Conservation (phyloP, 1,140 invertebrate species). For the Dreissena rostriformis region DNA sequence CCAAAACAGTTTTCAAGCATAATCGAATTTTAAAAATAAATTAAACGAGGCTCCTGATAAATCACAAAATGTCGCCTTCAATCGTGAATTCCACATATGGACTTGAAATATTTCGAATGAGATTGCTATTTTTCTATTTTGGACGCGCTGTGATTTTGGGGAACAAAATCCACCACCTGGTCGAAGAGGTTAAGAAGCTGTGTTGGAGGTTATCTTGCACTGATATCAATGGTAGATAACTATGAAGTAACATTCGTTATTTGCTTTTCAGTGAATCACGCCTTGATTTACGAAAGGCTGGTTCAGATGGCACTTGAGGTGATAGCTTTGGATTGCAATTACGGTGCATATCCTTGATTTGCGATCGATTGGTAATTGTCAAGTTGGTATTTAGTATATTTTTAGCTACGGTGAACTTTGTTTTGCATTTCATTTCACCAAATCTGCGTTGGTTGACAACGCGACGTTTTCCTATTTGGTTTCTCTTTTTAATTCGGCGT, state of each 20-base stretch:
- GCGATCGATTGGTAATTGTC: too few relatives aligned
- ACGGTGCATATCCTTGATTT: too few relatives aligned
- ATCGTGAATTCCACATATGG: slow-evolving; percentile 44
- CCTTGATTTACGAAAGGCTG: too few relatives aligned
- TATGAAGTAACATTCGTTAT: neutral
- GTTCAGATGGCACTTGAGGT: too few relatives aligned
- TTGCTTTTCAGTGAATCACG: too few relatives aligned
- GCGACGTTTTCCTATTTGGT: too few relatives aligned
- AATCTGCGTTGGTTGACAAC: too few relatives aligned
- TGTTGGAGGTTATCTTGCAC: neutral
- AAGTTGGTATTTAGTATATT: too few relatives aligned
- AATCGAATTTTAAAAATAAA: slow-evolving; percentile 61
- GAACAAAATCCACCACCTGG: slow-evolving; percentile 23
- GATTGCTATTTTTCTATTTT: neutral
- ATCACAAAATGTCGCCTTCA: neutral
- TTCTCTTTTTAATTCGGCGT: too few relatives aligned
- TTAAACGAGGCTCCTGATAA: slow-evolving; percentile 50
- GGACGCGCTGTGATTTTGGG: neutral
- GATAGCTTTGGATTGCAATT: too few relatives aligned
- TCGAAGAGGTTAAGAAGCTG: neutral
- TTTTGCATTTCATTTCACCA: too few relatives aligned
- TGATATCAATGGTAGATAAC: neutral
- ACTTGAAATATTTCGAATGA: slow-evolving; percentile 47
- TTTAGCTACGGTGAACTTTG: too few relatives aligned
- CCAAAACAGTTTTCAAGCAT: slow-evolving; percentile 37